phyloP scores from a whole-genome alignment of 2,797 vertebrate species.

The Smutsia temminckii region DNA sequence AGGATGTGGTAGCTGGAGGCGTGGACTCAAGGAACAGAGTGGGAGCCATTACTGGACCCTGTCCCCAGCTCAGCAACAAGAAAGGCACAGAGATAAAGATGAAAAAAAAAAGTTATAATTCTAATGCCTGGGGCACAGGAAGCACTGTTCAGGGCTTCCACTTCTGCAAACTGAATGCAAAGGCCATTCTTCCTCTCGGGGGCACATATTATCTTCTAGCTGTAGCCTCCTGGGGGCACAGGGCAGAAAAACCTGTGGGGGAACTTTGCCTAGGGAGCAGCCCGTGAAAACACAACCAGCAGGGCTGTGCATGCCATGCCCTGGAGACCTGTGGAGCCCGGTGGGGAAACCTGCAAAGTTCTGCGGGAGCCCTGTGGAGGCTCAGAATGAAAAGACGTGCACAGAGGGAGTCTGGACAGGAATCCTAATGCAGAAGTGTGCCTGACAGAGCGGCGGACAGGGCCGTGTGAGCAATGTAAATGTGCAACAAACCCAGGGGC shows the following conservation, averaged over 20 bases:
- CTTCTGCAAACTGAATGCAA: not conserved
- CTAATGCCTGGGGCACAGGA: not conserved
- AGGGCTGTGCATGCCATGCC: not conserved
- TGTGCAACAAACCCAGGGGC: not conserved
- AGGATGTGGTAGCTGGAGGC: too few species aligned
- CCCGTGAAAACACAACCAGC: not conserved
- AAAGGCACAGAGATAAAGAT: not conserved
- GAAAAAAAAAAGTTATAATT: not conserved
- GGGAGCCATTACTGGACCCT: not conserved
- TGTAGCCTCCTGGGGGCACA: not conserved
- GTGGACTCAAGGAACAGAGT: not conserved
- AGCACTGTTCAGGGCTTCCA: not conserved
- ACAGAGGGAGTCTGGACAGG: not conserved
- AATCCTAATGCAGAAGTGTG: fast-evolving
- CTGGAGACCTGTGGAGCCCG: fast-evolving
- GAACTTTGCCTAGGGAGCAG: not conserved
- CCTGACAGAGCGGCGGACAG: not conserved
- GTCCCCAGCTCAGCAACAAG: not conserved
- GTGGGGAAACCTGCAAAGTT: fast-evolving
- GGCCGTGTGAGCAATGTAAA: not conserved
- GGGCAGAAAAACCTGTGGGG: not conserved
- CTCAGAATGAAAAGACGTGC: too few species aligned
- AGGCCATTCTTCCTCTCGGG: not conserved
- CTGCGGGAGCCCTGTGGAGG: not conserved
- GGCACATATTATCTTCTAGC: not conserved